Conservation (phyloP, 2,888 invertebrate genomes). For the Tryphoninae sp. region DNA sequence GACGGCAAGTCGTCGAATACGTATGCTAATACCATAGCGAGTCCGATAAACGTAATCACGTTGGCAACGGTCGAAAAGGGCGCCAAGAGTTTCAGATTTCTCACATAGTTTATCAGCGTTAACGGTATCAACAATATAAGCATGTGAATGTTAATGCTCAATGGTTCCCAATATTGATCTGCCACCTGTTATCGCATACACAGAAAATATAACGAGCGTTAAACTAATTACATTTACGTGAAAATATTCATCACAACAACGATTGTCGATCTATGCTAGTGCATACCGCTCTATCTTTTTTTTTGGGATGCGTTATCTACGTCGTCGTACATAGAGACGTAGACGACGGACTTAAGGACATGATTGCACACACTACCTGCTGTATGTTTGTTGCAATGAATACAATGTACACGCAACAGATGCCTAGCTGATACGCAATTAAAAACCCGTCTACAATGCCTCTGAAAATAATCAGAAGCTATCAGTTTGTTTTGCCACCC, state of each 20-base stretch:
- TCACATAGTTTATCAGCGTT: conserved; percentile 87
- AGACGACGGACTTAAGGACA: conserved; percentile 36
- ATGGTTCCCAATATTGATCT: conserved; percentile 79
- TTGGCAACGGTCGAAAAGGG: conserved; percentile 94
- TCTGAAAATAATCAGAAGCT: conserved; percentile 78
- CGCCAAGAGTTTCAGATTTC: conserved; percentile 90
- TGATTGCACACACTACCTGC: conserved; percentile 80
- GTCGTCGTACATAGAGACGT: conserved; percentile 18
- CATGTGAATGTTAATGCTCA: conserved; percentile 87
- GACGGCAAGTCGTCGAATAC: conserved; percentile 86
- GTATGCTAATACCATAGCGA: conserved; percentile 89
- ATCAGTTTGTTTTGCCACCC: conserved; percentile 35
- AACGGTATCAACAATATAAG: conserved; percentile 87
- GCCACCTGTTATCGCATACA: conserved; percentile 81
- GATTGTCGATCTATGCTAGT: conserved; percentile 6
- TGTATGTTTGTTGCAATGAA: conserved; percentile 88
- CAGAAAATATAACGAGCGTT: conserved; percentile 6
- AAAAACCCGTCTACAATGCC: conserved; percentile 86
- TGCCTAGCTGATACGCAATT: conserved; percentile 92
- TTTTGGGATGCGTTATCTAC: conserved; percentile 36
- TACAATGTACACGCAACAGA: conserved; percentile 93
- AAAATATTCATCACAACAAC: conserved; percentile 6
- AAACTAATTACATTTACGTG: background rate
- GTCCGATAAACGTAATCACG: conserved; percentile 88
- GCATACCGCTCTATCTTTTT: conserved; percentile 32